These are phyloP conservation scores for Ctenosaura bakeri DNA, from an alignment of 2,797 vertebrate species.

Conservation along the genomic window DNA sequence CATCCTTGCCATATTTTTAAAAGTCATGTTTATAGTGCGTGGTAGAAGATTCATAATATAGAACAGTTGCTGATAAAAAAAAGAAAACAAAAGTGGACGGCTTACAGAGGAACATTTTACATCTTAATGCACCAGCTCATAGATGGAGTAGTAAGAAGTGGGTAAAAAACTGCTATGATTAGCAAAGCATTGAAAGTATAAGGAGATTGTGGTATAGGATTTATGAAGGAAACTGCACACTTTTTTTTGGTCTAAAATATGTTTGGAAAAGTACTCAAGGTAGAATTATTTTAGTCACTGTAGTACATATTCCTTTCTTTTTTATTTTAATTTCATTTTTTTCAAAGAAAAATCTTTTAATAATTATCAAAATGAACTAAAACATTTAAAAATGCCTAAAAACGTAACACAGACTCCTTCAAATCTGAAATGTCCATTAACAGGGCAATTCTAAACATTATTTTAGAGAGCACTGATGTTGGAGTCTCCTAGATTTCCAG, in stretches of 20 bases:
- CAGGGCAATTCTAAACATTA: not conserved
- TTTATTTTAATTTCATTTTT: not conserved
- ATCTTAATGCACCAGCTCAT: not conserved
- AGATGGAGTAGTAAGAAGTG: not conserved
- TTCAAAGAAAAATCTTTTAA: not conserved
- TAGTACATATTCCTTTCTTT: not conserved
- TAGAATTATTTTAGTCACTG: not conserved
- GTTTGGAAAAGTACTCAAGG: conserved; percentile 24
- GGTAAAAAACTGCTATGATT: not conserved
- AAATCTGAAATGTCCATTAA: not conserved
- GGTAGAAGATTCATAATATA: not conserved
- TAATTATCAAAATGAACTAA: not conserved
- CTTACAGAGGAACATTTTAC: not conserved
- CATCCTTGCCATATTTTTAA: not conserved
- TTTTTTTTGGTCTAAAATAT: not conserved
- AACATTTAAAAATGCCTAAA: not conserved
- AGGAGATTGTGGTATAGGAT: not conserved
- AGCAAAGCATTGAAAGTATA: not conserved
- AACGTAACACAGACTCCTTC: not conserved
- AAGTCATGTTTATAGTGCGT: not conserved
- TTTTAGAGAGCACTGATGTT: not conserved
- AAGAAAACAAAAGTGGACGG: not conserved
- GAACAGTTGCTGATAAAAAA: not conserved
- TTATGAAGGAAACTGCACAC: not conserved
- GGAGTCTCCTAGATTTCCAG: not conserved